Evolutionary conservation across 2,888 invertebrate species (phyloP), one percentile per base, ranked within the genome.

Genomic region (Xestia sexstrigata): DNA sequence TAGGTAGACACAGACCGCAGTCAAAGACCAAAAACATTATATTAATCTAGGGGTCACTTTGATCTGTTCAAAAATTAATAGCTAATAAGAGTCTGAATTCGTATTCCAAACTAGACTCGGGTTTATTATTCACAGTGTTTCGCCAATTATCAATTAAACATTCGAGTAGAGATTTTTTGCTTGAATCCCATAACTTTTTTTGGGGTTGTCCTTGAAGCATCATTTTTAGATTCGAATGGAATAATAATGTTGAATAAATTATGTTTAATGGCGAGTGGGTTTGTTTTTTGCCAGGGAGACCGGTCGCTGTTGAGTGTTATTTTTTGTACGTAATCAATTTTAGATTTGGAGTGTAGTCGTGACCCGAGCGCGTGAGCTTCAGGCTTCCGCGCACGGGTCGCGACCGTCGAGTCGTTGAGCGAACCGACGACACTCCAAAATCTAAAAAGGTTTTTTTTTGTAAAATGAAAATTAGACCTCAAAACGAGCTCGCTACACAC

Each of bases 341-440:
- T 94, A 93, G 92, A 95, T 95, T 95, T 95, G 94, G 93, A 94
- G 92, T 94, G 92, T 90, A 94, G 91, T 95, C 95, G 95, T 95
- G 96, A 96, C 94, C 91, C 87, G 90, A 89, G 88, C 92, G 93
- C 93, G 92, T 93, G 93, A 93, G 91, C 87, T 90, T 91, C 83
- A 87, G 92, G 94, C 94, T 94, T 94, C 94, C 94, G 93, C 90
- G 92, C 92, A 90, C 87, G 89, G 73, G 81, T 85, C n/a, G 67
- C 47, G 30, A 7, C 26, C 30, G 42, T 11, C 62, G 62, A 30
- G 62, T 13, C 15, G 47, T 30, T 58, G 23, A 69, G 80, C 65
- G 71, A 79, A 72, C 81, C 72, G 82, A 89, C 81, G 82, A 81
- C 45, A 58, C 87, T 72, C 77, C 58, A 76, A 75, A 55, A 72